Conservation (phyloP, 2,797 vertebrate genomes). For the Vultur gryphus region DNA sequence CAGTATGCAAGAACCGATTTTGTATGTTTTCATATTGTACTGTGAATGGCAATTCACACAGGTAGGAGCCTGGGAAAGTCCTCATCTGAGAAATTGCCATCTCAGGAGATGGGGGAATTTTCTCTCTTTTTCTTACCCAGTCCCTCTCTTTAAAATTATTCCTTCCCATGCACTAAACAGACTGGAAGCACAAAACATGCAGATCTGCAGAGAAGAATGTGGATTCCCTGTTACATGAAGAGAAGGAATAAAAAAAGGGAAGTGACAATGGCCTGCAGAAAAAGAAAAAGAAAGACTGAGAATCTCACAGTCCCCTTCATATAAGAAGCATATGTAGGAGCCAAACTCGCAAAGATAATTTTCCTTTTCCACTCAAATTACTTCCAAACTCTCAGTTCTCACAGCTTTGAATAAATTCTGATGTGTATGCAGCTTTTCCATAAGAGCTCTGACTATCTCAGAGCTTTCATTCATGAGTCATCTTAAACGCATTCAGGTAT, state of each 20-base stretch:
- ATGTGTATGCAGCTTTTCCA: background rate
- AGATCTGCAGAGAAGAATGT: background rate
- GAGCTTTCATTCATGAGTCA: background rate
- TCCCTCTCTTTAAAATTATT: background rate
- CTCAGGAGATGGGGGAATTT: background rate
- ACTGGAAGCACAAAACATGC: background rate
- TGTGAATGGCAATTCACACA: background rate
- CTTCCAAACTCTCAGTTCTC: background rate
- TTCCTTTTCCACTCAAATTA: background rate
- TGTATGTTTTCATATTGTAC: background rate
- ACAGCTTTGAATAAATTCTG: background rate
- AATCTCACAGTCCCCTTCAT: background rate
- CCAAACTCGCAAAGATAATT: background rate
- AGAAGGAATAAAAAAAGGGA: background rate
- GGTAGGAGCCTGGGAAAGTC: background rate
- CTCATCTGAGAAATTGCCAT: background rate
- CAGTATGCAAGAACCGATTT: background rate
- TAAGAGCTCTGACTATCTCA: background rate
- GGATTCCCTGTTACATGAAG: background rate
- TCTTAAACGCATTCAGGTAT: background rate
- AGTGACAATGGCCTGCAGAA: background rate
- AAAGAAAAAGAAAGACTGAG: background rate
- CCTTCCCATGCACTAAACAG: background rate
- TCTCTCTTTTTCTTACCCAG: background rate
- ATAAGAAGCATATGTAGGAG: background rate